Evolutionary conservation across 2,888 invertebrate species (phyloP), one percentile per base, ranked within the genome.

Genomic region (Nycteola revayana): DNA sequence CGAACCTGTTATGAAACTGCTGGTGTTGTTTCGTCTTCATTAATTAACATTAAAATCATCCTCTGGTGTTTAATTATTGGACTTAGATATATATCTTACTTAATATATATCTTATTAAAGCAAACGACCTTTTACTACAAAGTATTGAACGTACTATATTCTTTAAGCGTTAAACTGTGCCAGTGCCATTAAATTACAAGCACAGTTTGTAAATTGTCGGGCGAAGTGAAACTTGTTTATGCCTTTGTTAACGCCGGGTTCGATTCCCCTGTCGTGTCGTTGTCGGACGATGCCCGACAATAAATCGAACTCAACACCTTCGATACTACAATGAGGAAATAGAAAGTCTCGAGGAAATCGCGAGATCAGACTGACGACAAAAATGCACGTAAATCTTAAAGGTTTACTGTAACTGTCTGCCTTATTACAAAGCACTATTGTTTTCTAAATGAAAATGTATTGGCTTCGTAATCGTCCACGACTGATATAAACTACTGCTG

Each of bases 261-360:
- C 76, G 79, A 77, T 72, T 78, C 81, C 75, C 65, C 68, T 65
- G 68, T 69, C 77, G 72, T 75, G 77, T 72, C 63, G 71, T 62
- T 75, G 78, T 75, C 66, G 63, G 67, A 67, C 73, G 79, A 77
- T 79, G 69, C 60, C 53, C 60, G 59, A 54, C 73, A 69, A 84
- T 85, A 86, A 86, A 86, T 85, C 71, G 77, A 65, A 25, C 59
- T 72, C 75, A 70, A 79, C 82, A 85, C 83, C 76, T 73, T 64
- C 49, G 67, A 70, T 73, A 79, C 71, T 66, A 83, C 85, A 85
- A 84, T 81, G 81, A 76, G 28, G 49, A 71, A 73, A 72, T 85
- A 83, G 86, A 85, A 85, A 86, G 85, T 83, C 55, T 63, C 56
- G 70, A 72, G 75, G 74, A 74, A 80, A 70, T 75, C 66, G 57